Evolutionary conservation across 2,888 invertebrate species (phyloP).

Genomic region (Lamellibrachia satsuma): DNA sequence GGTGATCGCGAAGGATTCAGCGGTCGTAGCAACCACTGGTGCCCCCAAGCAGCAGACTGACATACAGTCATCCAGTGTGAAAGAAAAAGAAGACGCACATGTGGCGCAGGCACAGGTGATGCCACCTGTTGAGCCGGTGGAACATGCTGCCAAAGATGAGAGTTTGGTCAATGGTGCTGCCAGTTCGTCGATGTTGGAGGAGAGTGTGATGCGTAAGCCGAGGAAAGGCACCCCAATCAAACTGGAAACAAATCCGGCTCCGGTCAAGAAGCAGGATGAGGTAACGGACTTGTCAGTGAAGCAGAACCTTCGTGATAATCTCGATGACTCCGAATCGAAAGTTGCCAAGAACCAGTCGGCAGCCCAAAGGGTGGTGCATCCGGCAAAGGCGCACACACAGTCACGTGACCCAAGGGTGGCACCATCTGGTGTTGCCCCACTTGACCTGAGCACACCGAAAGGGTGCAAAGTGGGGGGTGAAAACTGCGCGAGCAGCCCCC

Average conservation of each 20-base stretch:
- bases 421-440: neutral
- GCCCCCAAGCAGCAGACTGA: neutral
- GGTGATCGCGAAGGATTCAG: neutral
- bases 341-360: neutral
- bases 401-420: neutral
- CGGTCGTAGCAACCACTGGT: neutral
- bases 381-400: neutral
- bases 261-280: neutral
- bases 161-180: neutral
- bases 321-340: neutral
- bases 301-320: neutral
- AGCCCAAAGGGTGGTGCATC: neutral
- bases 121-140: neutral
- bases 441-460: constrained; percentile 31
- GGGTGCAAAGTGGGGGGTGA: neutral
- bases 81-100: neutral
- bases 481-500: neutral
- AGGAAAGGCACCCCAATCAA: constrained; percentile 41
- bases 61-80: neutral
- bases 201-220: constrained; percentile 31
- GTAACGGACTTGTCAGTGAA: neutral
- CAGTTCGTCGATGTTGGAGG: neutral
- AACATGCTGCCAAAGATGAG: neutral
- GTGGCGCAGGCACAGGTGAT: neutral
- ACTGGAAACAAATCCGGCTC: constrained; percentile 23